A percentile compares a stretch with the other conserved stretches of the same genome.
phyloP scores from a whole-genome alignment of 2,797 vertebrate species.

The Aphelocoma californica region DNA sequence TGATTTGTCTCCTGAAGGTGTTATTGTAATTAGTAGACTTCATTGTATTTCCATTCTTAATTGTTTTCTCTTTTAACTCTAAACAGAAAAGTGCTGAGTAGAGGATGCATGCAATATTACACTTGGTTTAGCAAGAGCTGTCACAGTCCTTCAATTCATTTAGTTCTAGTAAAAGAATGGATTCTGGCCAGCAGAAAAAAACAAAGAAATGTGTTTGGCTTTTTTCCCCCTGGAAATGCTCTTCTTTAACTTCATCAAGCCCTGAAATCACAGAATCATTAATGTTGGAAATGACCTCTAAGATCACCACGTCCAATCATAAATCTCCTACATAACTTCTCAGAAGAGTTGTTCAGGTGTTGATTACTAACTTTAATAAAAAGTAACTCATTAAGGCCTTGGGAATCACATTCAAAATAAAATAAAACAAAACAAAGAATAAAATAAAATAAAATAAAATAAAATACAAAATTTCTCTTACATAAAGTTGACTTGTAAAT shows the following conservation, averaged over 20 bases:
- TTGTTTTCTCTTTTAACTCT: not conserved
- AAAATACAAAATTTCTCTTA: not conserved
- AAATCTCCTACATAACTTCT: not conserved
- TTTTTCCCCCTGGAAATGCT: not conserved
- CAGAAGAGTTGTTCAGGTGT: not conserved
- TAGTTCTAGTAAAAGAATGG: not conserved
- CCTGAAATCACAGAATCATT: not conserved
- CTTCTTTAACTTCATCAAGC: not conserved
- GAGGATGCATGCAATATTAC: fast-evolving
- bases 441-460: not conserved
- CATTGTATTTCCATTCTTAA: not conserved
- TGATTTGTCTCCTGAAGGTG: not conserved
- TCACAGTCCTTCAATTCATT: not conserved
- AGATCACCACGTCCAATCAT: not conserved
- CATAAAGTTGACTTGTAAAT: not conserved
- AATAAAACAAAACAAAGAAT: not conserved
- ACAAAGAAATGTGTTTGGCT: not conserved
- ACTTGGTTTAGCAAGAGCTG: not conserved
- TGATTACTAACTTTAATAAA: not conserved
- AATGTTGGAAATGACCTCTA: not conserved
- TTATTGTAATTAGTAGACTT: not conserved
- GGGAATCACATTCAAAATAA: not conserved
- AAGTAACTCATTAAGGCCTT: not conserved
- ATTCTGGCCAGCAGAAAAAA: not conserved
- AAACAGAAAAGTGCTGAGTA: not conserved